Evolutionary conservation across 2,113 vertebrate genomes (phyloP), one percentile per base, ranked within the genome.

Genomic region (Chauna torquata): DNA sequence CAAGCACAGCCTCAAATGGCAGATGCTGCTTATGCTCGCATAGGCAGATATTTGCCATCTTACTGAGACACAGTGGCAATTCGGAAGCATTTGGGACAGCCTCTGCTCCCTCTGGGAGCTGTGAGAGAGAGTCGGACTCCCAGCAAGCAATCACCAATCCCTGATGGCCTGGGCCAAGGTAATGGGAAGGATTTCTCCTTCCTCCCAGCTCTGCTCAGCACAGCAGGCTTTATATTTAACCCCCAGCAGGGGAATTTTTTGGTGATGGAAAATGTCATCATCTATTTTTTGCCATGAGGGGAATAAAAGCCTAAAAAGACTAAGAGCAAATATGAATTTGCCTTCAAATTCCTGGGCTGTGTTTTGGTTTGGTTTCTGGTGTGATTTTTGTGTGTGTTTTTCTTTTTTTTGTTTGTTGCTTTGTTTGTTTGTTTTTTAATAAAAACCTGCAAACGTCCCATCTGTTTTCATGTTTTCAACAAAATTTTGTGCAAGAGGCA

Each of bases 401-500:
- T n/a, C n/a, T n/a, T n/a, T n/a, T n/a, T 52, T 52, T 52, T 52
- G 50, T 12, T 42, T 42, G 9, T 42, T 42, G 42, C 12, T 42
- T 27, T 52, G 23, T 24, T 52, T 24, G 25, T 4, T 27, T 52
- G 25, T 65, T 70, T 93, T 86, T 88, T 23, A 47, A 75, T 79
- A 84, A 96, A 95, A 92, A 82, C 7, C 52, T 78, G 61, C 23
- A 76, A 92, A 87, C 66, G 50, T 84, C 95, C 94, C 77, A 91
- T 92, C 93, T 95, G 79, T 69, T 83, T 87, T 85, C 45, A 34
- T 72, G 55, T 83, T 97, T 96, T 70, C 81, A 68, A 68, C 55
- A 96, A 82, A 78, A 92, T 84, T 74, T 94, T 78, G 59, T 92
- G 61, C 52, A 82, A 92, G 77, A 94, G 55, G 81, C 77, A 96